Base-by-base conservation (phyloP, 92 coral and sea anemone species). In the Zoanthus solanderi region DNA sequence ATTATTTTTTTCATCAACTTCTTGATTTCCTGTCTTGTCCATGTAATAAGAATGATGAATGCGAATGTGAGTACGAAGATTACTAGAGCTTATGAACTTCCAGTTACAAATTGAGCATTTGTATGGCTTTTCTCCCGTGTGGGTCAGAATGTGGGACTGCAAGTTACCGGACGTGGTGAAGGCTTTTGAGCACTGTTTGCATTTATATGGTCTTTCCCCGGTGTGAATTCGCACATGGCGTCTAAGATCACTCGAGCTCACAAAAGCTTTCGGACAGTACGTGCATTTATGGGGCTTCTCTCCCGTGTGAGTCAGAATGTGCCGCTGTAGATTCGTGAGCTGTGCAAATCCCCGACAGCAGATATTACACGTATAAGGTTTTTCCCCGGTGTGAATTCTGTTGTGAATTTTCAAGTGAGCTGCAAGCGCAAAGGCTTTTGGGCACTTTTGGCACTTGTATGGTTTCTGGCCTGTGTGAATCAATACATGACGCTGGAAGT, bases 401-500 rank as follows among this genome's bases (percentile, higher is more conserved):
- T 97, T 97, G 89, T 97, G 99, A 72, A 97, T 97, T 88, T 97
- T 97, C 74, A 97, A 93, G 88, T 97, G 99, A 18, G 99, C 99
- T 4, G 99, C 99, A 14, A 97, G 98, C 11, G 99, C 99, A 66
- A 97, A 97, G 71, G 99, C 99, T 84, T 97, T 97, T 31, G 99
- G 99, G 61, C 99, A 97, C 52, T 95, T 96, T 83, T 97, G 98
- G 74, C 99, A 97, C 88, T 97, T 97, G 91, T 95, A 97, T 1
- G 99, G 98, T 86, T 97, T 97, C 83, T 95, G 99, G 56, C 99
- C 99, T 8, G 98, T 97, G 94, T 97, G 99, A 73, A 97, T 97
- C 5, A 97, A 90, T 31, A 97, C 95, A 88, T 97, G 99, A 53
- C 99, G 97, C 31, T 97, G 99, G 76, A 95, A 97, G 88, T 97